Base-by-base conservation (phyloP, 2,113 vertebrate genomes). In the Leptocoma aspasia region DNA sequence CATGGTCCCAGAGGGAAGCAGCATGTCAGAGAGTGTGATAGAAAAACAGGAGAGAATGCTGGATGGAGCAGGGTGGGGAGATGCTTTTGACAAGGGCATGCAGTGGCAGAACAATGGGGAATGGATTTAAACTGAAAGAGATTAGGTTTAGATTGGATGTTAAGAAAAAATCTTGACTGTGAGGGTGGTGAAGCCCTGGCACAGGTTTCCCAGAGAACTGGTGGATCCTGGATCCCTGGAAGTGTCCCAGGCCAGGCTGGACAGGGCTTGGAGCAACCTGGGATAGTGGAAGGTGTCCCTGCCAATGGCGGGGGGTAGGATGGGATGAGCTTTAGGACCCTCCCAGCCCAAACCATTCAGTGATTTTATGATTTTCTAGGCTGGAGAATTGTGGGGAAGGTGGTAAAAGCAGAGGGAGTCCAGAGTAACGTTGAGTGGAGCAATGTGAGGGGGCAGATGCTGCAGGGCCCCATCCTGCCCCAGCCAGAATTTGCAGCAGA, bases 251-350 rank as follows among this genome's bases (percentile, higher is more conserved):
- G 21, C 11, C 21, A 49, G 47, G n/a, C 0, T 68, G 53, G 33
- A 41, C 0, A 0, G 6, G 17, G 18, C 30, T 69, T 26, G 47
- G 18, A 69, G 14, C 9, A 61, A 0, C 8, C 12, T 61, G 47
- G 24, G 4, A 2, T 0, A 7, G 14, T 53, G n/a, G 47, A 23
- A 69, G 2, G 0, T 27, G 11, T 39, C 13, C 24, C n/a, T 60
- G 33, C 22, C 8, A 6, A 6, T 26, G 33, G 10, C 37, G 17
- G 22, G 18, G 8, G 3, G 2, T 27, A 1, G 23, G 5, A 47
- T 13, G 7, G 22, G 23, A 39, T 22, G 16, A 26, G 9, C 1
- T 60, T 41, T 41, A 26, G 16, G 7, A 26, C 20, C 3, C 7
- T n/a, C 10, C 20, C 11, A 53, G 45, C 7, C 7, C 30, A 89